A percentile compares a stretch with the other conserved stretches of the same genome.
Evolutionary conservation across 2,113 vertebrate genomes (phyloP).

Genomic region (Cardinalis cardinalis): DNA sequence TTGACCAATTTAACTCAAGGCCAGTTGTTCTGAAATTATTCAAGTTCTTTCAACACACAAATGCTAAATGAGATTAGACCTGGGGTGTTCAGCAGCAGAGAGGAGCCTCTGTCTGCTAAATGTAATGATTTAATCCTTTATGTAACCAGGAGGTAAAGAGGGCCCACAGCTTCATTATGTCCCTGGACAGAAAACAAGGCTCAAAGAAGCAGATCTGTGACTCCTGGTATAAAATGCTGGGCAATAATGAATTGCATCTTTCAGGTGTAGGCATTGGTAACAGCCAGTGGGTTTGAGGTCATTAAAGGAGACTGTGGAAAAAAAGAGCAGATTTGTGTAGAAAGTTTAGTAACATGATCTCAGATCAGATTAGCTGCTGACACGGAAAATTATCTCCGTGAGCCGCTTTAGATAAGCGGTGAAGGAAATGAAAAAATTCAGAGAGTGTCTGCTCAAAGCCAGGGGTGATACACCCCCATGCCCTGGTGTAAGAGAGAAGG

Average conservation of each 20-base stretch:
- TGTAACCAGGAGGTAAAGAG: not conserved
- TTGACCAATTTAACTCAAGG: not conserved
- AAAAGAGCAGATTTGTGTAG: not conserved
- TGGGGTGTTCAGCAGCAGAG: not conserved
- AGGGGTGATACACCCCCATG: not conserved
- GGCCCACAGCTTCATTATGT: not conserved
- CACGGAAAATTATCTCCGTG: not conserved
- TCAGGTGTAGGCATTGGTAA: not conserved
- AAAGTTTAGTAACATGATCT: not conserved
- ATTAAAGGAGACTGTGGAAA: not conserved
- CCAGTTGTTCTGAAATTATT: conserved; percentile 18
- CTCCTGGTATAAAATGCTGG: not conserved
- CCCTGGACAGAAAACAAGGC: not conserved
- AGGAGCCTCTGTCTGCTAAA: not conserved
- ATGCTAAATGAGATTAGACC: not conserved
- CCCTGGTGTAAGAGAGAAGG: not conserved
- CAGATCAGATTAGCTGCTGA: conserved; percentile 19
- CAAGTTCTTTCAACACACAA: conserved; percentile 6
- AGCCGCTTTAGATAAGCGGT: not conserved
- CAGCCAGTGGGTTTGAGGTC: not conserved
- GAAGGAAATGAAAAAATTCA: not conserved
- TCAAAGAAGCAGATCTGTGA: not conserved
- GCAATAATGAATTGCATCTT: not conserved
- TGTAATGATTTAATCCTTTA: not conserved
- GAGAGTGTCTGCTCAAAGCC: not conserved